phyloP scores from a whole-genome alignment of 2,113 vertebrate species.

The Lophochroa leadbeateri region DNA sequence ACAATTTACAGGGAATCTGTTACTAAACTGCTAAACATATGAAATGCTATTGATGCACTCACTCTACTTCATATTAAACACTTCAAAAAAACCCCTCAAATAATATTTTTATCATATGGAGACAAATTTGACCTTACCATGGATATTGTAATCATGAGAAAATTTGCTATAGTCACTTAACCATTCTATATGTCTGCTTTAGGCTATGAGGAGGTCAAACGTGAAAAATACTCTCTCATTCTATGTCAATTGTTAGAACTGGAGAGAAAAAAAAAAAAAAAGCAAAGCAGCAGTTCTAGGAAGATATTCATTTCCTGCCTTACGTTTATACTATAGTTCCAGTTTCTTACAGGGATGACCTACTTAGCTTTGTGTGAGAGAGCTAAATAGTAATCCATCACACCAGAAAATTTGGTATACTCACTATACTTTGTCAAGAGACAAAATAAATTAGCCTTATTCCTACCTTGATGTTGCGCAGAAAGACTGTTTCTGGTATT shows the following conservation, averaged over 20 bases:
- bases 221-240: neutral
- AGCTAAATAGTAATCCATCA: neutral
- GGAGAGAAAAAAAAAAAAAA: rapidly evolving
- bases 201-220: neutral
- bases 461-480: neutral
- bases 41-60: neutral
- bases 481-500: neutral
- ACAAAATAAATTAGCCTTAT: neutral
- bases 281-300: neutral
- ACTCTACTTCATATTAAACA: neutral
- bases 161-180: neutral
- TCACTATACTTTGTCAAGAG: neutral
- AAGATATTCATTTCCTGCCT: neutral
- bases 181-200: neutral
- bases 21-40: neutral
- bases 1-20: neutral
- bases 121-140: neutral
- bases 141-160: neutral
- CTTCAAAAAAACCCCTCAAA: neutral
- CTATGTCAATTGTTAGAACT: neutral
- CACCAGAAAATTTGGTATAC: rapidly evolving
- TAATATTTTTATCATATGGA: neutral
- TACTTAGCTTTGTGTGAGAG: neutral
- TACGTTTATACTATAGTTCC: neutral
- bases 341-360: neutral